A percentile compares a stretch with the other conserved stretches of the same genome.
phyloP scores from a whole-genome alignment of 2,113 vertebrate genomes.

The Apus apus region DNA sequence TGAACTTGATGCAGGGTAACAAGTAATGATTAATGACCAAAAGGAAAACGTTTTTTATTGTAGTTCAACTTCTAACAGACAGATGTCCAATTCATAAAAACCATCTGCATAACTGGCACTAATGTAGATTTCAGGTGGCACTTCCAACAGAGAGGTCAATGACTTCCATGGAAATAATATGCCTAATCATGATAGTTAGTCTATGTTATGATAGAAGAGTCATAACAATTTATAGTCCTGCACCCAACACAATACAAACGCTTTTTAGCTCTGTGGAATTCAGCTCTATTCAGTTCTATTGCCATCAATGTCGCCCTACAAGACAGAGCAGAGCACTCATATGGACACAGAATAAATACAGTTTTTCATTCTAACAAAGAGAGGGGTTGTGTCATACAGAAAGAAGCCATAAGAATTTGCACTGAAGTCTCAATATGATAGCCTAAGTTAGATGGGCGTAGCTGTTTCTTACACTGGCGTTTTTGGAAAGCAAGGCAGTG shows the following conservation, averaged over 20 bases:
- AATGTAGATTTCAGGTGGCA: not conserved
- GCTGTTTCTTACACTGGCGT: accelerated
- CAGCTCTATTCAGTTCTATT: no score
- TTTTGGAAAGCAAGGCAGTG: not conserved
- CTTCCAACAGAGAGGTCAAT: not conserved
- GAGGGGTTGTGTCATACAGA: not conserved
- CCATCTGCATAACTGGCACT: not conserved
- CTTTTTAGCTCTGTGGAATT: not conserved
- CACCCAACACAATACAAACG: accelerated
- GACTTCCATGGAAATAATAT: not conserved
- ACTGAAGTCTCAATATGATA: not conserved
- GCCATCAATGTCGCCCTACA: not conserved
- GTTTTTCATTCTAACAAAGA: not conserved
- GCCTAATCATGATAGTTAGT: not conserved
- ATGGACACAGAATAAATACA: not conserved
- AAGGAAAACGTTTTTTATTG: not conserved
- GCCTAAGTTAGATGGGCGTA: not conserved
- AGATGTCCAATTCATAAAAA: not conserved
- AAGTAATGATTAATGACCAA: not conserved
- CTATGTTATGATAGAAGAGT: not conserved
- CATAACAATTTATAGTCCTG: not conserved
- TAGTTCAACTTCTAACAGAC: not conserved
- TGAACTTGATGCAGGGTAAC: not conserved
- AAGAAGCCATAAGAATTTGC: not conserved
- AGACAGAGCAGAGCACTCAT: accelerated